These are phyloP conservation scores for Ptiloglossa arizonensis DNA, from an alignment of 1,140 invertebrate genomes.

Conservation along the genomic window DNA sequence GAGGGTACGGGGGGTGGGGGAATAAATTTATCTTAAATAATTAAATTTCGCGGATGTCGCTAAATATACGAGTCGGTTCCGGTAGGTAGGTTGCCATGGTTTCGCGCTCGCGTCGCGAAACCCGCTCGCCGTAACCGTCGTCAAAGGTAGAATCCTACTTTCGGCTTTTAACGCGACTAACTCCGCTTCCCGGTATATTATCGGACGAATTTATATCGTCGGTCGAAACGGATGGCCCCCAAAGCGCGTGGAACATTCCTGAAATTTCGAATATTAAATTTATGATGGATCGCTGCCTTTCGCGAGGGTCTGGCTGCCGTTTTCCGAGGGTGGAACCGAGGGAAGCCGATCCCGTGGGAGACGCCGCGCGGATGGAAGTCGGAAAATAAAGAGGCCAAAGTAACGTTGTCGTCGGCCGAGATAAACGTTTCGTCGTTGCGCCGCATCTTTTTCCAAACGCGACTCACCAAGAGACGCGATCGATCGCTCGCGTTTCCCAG, in stretches of 20 bases:
- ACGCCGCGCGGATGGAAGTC: conserved; percentile 25
- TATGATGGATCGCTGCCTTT: conserved; percentile 74
- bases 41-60: conserved; percentile 39
- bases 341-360: conserved; percentile 47
- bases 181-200: conserved; percentile 62
- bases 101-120: no score
- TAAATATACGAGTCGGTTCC: conserved; percentile 11
- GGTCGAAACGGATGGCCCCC: conserved; percentile 61
- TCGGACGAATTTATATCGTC: conserved; percentile 66
- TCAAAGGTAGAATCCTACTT: conserved; percentile 48
- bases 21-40: conserved; percentile 39
- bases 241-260: conserved; percentile 64
- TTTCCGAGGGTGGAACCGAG: conserved; percentile 40
- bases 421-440: conserved; percentile 28
- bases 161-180: conserved; percentile 49
- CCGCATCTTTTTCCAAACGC: background rate
- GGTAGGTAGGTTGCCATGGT: conserved; percentile 10
- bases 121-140: no score
- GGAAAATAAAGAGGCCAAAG: conserved; percentile 52
- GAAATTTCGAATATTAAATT: conserved; percentile 77
- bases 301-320: conserved; percentile 51
- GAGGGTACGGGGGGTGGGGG: no score
- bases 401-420: conserved; percentile 44
- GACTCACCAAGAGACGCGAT: conserved; percentile 1
- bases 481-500: conserved; percentile 20